Evolutionary conservation across 2,888 invertebrate species (phyloP).

Genomic region (Apoda limacodes): DNA sequence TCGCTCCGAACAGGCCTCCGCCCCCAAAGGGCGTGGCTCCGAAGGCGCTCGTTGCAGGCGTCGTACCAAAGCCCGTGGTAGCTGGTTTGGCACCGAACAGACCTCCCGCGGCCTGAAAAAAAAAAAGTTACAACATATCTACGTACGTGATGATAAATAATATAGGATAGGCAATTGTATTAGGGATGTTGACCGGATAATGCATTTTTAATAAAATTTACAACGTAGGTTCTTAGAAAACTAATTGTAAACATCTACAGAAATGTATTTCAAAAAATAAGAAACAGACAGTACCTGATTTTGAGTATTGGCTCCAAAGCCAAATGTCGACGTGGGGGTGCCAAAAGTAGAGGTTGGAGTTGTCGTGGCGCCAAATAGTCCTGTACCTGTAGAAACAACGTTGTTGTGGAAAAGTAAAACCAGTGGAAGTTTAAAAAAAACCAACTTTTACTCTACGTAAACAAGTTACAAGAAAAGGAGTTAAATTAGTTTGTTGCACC

Average conservation of each 20-base stretch:
- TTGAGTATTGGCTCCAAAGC: conserved; percentile 51
- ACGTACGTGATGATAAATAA: no score
- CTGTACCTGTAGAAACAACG: conserved; percentile 26
- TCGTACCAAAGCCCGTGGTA: conserved; percentile 38
- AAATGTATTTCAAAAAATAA: not conserved
- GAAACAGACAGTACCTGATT: conserved; percentile 33
- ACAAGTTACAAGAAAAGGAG: no score
- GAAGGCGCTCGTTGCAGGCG: conserved; percentile 46
- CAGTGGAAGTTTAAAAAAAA: no score
- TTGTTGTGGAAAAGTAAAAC: not conserved
- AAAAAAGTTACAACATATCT: conserved; percentile 11
- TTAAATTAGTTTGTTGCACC: no score
- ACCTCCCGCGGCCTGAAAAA: conserved; percentile 21
- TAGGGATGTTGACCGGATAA: not conserved
- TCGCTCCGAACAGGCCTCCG: conserved; percentile 38
- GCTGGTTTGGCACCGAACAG: conserved; percentile 51
- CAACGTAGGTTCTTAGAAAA: no score
- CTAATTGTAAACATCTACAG: not conserved
- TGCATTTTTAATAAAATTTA: conserved; percentile 1
- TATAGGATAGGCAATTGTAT: not conserved
- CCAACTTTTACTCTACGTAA: no score
- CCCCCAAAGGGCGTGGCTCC: conserved; percentile 38
- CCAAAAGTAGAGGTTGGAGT: conserved; percentile 51
- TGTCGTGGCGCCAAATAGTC: conserved; percentile 46
- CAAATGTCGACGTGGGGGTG: conserved; percentile 55